Evolutionary conservation across 2,888 invertebrate species (phyloP).

Genomic region (Scaptomyza parva): DNA sequence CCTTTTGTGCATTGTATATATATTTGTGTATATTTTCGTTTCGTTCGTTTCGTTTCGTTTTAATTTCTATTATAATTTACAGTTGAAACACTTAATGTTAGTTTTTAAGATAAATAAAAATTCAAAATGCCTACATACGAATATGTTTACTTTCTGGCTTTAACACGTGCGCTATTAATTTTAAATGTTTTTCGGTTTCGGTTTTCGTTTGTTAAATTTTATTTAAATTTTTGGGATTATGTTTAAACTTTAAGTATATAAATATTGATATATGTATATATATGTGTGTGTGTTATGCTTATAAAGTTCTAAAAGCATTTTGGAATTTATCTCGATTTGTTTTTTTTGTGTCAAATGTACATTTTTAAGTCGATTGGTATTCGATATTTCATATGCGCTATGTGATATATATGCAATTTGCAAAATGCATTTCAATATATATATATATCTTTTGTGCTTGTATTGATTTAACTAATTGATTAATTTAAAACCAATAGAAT

Average conservation of each 20-base stretch:
- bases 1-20: slow-evolving; percentile 31
- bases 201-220: slow-evolving; percentile 54
- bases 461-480: slow-evolving; percentile 67
- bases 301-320: slow-evolving; percentile 57
- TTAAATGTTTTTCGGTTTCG: slow-evolving; percentile 21
- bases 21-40: slow-evolving; percentile 24
- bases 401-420: slow-evolving; percentile 30
- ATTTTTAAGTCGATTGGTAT: slow-evolving; percentile 49
- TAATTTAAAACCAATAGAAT: slow-evolving; percentile 56
- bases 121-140: slow-evolving; percentile 66
- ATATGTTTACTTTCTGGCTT: slow-evolving; percentile 59
- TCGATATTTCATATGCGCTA: slow-evolving; percentile 37
- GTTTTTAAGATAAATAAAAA: slow-evolving; percentile 62
- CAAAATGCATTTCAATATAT: slow-evolving; percentile 17
- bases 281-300: slow-evolving; percentile 31
- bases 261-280: slow-evolving; percentile 46
- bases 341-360: slow-evolving; percentile 41
- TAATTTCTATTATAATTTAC: slow-evolving; percentile 64
- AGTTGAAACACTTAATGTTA: slow-evolving; percentile 69
- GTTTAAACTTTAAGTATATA: slow-evolving; percentile 43
- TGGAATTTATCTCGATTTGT: slow-evolving; percentile 42
- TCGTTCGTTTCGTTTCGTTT: slow-evolving; percentile 31
- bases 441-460: slow-evolving; percentile 40
- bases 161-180: slow-evolving; percentile 66
- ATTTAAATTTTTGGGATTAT: slow-evolving; percentile 68